Evolutionary conservation across 2,888 invertebrate species (phyloP).

Genomic region (Agelastica alni): DNA sequence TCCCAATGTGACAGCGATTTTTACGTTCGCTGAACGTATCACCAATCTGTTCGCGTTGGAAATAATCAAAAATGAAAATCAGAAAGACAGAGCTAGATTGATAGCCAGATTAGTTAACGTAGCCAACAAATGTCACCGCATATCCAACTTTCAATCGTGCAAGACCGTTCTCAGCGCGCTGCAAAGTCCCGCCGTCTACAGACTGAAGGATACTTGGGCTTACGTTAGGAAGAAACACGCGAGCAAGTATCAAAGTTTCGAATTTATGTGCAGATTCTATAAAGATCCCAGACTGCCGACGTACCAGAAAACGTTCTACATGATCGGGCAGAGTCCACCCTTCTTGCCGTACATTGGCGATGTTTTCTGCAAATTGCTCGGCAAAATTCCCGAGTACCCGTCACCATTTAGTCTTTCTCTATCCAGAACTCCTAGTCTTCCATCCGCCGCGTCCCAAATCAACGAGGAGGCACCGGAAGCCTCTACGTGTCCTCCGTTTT

Average conservation of each 20-base stretch:
- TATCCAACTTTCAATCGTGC: slow-evolving; percentile 62
- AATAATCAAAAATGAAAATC: slow-evolving; percentile 54
- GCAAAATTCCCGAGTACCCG: slow-evolving; percentile 48
- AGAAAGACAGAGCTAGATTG: slow-evolving; percentile 59
- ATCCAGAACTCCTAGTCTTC: slow-evolving; percentile 32
- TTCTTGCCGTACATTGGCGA: slow-evolving; percentile 60
- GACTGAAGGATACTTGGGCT: slow-evolving; percentile 59
- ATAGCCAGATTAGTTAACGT: slow-evolving; percentile 61
- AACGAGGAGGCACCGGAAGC: slow-evolving; percentile 18
- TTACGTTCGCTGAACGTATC: slow-evolving; percentile 61
- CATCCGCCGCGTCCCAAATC: slow-evolving; percentile 25
- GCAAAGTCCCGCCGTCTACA: slow-evolving; percentile 60
- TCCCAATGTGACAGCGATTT: slow-evolving; percentile 59
- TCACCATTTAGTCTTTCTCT: slow-evolving; percentile 28
- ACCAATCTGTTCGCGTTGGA: slow-evolving; percentile 59
- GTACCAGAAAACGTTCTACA: slow-evolving; percentile 56
- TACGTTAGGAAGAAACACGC: slow-evolving; percentile 59
- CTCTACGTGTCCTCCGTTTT: slow-evolving; percentile 26
- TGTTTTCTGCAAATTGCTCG: slow-evolving; percentile 55
- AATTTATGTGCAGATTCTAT: slow-evolving; percentile 58
- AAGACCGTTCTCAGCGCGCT: slow-evolving; percentile 59
- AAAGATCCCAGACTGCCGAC: slow-evolving; percentile 53
- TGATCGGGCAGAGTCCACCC: slow-evolving; percentile 52
- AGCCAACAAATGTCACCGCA: slow-evolving; percentile 59
- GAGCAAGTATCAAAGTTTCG: slow-evolving; percentile 59